Percentiles rank a stretch among this genome's conserved stretches.
Evolutionary conservation across 2,113 vertebrate genomes (phyloP).

Genomic region (Cyphomyrus discorhynchus): DNA sequence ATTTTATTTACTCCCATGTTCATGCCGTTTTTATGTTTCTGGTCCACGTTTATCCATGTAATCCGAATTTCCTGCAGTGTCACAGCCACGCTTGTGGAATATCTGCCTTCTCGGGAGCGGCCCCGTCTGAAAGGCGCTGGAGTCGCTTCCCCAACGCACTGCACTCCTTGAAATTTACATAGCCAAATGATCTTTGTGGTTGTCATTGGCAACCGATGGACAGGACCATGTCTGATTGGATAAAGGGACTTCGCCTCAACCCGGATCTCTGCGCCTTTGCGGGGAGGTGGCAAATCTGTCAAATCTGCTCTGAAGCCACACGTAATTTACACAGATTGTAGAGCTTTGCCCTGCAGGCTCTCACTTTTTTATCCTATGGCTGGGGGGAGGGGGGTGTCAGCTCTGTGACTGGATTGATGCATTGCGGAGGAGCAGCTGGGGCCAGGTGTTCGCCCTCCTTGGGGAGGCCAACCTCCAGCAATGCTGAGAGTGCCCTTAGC

Average conservation of each 20-base stretch:
- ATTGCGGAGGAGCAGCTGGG: neutral
- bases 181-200: slow-evolving; percentile 15
- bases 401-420: neutral
- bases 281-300: neutral
- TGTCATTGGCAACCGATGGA: slow-evolving; percentile 16
- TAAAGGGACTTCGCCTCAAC: neutral
- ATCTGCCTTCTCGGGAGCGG: neutral
- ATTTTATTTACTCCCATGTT: neutral
- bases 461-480: neutral
- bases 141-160: neutral
- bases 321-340: neutral
- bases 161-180: slow-evolving; percentile 1
- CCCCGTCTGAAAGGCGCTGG: neutral
- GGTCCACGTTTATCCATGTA: neutral
- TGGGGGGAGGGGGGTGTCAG: neutral
- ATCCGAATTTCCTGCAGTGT: neutral
- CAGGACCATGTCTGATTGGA: slow-evolving; percentile 7
- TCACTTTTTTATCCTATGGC: neutral
- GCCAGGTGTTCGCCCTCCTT: neutral
- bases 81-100: neutral
- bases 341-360: neutral
- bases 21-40: neutral
- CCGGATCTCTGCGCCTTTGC: neutral
- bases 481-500: neutral
- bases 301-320: neutral